Evolutionary conservation across 2,113 vertebrate species (phyloP).

Genomic region (Chiloscyllium plagiosum): DNA sequence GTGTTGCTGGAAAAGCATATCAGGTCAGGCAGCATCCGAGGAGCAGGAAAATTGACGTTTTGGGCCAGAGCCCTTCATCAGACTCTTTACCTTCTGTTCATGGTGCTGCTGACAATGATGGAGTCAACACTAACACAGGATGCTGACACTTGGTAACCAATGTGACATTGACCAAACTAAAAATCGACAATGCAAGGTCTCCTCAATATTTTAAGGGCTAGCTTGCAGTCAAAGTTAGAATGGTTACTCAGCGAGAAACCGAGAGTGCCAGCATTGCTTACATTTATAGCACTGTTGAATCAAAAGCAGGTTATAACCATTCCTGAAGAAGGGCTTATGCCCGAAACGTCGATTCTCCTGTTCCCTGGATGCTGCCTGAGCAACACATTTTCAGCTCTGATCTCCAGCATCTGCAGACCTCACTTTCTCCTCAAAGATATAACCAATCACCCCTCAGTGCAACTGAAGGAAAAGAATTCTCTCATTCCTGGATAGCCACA

Average conservation of each 20-base stretch:
- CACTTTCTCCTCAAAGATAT: too few relatives aligned
- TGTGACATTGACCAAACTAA: not conserved
- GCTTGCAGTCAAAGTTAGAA: not conserved
- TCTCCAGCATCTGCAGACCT: too few relatives aligned
- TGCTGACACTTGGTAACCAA: not conserved
- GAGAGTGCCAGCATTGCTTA: not conserved
- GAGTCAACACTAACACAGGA: not conserved
- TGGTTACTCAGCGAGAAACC: not conserved
- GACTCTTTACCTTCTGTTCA: not conserved
- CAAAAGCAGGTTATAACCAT: too few relatives aligned
- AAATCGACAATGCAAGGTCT: not conserved
- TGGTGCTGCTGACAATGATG: not conserved
- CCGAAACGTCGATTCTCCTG: too few relatives aligned
- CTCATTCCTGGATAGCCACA: not conserved
- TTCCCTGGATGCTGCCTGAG: too few relatives aligned
- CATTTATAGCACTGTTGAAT: not conserved
- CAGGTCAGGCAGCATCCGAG: too few relatives aligned
- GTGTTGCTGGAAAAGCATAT: too few relatives aligned
- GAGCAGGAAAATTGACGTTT: too few relatives aligned
- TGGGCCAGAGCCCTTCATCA: too few relatives aligned
- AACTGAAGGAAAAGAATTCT: not conserved
- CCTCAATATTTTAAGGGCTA: not conserved
- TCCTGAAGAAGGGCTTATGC: too few relatives aligned
- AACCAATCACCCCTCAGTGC: not conserved
- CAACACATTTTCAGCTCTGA: too few relatives aligned